These are phyloP conservation scores for Agrilus biguttatus DNA, from an alignment of 2,888 invertebrate genomes.

Conservation along the genomic window DNA sequence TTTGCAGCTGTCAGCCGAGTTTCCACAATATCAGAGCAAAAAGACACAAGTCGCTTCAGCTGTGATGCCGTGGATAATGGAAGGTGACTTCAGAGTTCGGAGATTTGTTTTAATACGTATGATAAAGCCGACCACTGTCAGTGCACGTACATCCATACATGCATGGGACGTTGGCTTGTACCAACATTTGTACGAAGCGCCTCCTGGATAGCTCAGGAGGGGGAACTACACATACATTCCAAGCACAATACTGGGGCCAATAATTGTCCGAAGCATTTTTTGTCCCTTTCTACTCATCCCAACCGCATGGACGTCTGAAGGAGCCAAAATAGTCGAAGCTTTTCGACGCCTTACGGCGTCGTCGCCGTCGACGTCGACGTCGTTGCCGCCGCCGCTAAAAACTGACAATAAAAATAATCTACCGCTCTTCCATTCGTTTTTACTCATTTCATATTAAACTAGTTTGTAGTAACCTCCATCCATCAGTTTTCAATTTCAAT, in stretches of 20 bases:
- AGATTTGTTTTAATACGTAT: conserved; percentile 15
- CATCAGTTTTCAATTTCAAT: no score
- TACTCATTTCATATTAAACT: no score
- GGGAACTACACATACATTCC: conserved; percentile 16
- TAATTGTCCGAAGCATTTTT: background rate
- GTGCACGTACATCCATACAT: background rate
- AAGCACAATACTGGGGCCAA: background rate
- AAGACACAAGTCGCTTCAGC: no score
- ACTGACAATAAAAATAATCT: no score
- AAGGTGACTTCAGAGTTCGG: background rate
- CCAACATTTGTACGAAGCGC: conserved; percentile 17
- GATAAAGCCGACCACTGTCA: conserved; percentile 8
- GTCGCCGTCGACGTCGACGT: background rate
- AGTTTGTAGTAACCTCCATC: no score
- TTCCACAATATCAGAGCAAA: background rate
- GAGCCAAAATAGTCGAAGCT: background rate
- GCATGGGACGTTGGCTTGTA: conserved; percentile 2
- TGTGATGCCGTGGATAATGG: no score
- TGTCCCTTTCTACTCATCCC: background rate
- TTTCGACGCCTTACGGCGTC: background rate
- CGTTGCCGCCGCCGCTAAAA: background rate
- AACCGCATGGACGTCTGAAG: no score
- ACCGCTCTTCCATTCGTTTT: no score
- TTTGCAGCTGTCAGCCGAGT: conserved; percentile 8
- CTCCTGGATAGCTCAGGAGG: conserved; percentile 20